These are phyloP conservation scores for Plestiodon gilberti DNA, from an alignment of 2,113 vertebrate species.

Conservation along the genomic window DNA sequence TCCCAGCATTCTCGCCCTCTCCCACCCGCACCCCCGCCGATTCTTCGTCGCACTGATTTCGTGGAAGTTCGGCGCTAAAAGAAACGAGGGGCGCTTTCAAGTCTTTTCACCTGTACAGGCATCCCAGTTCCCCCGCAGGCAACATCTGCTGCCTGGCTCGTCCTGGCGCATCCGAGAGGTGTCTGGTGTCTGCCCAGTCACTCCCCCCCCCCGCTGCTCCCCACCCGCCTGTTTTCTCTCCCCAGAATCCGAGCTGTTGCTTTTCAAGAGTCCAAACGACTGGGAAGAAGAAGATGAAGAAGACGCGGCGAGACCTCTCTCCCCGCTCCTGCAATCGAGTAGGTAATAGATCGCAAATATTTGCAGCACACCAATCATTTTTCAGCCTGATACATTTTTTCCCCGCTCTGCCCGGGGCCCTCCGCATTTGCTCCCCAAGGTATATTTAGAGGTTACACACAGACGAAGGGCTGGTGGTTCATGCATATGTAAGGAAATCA, in stretches of 20 bases:
- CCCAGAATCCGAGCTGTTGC: background rate
- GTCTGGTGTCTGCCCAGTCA: no score
- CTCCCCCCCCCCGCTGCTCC: no score
- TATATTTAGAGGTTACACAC: conserved; percentile 11
- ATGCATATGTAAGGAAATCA: conserved; percentile 5
- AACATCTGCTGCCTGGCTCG: background rate
- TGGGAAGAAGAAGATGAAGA: background rate
- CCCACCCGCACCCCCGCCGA: background rate
- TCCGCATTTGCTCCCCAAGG: conserved; percentile 14
- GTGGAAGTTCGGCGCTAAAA: background rate
- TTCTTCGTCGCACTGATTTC: background rate
- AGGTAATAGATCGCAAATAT: background rate
- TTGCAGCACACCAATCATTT: background rate
- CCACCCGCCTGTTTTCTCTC: background rate
- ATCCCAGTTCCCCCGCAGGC: background rate
- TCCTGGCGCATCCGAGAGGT: background rate
- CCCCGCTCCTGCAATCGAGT: background rate
- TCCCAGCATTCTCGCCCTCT: background rate
- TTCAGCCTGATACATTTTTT: background rate
- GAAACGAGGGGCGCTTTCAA: background rate
- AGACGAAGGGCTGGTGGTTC: background rate
- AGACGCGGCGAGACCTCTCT: no score
- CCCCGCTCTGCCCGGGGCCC: background rate
- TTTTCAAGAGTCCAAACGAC: background rate
- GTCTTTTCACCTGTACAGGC: background rate